Base-by-base conservation (phyloP, 2,888 invertebrate genomes). In the Dicycla oo region DNA sequence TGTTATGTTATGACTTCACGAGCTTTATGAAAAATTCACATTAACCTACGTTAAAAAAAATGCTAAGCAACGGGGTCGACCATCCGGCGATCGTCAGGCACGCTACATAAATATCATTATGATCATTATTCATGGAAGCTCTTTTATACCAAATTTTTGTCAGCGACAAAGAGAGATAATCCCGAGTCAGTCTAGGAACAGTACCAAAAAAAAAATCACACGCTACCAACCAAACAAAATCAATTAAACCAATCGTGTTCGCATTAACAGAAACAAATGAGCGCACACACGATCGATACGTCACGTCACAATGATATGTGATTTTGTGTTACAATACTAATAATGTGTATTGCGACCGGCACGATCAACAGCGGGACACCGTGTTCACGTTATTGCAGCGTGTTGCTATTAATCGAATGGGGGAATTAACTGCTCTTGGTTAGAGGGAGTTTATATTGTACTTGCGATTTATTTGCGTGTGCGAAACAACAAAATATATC, bases 391-490 rank as follows among this genome's bases (percentile, higher is more conserved):
- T 91, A 89, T 90, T 83, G 84, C 87, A 66, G 85, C 87, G 88
- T 92, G 91, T 92, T 90, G 89, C 88, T 90, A 88, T 91, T 92
- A 91, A 92, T 92, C 87, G 90, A 90, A 92, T 89, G 80, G 73
- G 82, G 78, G 80, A 87, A 89, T 85, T 87, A 88, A 88, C 87
- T 88, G 84, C 80, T 73, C 69, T 65, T 43, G 71, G 43, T 88
- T 82, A 86, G 74, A 73, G 64, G 40, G 75, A 57, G 11, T 82
- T 47, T 49, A 78, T 26, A 78, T 38, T 78, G 7, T 1, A 53
- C 18, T 13, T 54, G 68, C 61, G 49, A 51, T 69, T 64, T 51
- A 15, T 43, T 58, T 45, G 45, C 47, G 23, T 49, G 13, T 71
- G 45, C 15, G 20, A 34, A 43, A 34, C 10, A 38, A 8, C 0